Percentiles rank a stretch among this genome's conserved stretches.
Conservation (phyloP, 2,113 vertebrate genomes). For the Corythaeola cristata region DNA sequence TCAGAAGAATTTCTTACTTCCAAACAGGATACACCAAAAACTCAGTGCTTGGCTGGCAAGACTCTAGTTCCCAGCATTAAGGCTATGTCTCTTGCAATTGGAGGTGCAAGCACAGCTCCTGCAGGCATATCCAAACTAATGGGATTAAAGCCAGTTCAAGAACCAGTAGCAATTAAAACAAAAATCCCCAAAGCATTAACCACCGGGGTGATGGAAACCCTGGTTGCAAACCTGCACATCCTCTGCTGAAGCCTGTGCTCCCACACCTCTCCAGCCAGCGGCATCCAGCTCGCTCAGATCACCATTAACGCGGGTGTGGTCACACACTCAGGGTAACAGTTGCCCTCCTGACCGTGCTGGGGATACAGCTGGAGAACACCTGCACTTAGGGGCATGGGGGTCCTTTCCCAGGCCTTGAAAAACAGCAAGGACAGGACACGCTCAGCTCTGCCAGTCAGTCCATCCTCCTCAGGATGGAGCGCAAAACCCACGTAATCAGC, state of each 20-base stretch:
- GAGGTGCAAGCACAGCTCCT: slow-evolving; percentile 30
- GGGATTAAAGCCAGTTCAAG: slow-evolving; percentile 42
- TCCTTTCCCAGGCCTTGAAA: background rate
- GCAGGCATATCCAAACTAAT: slow-evolving; percentile 43
- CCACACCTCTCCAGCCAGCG: slow-evolving; percentile 13
- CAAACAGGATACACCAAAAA: slow-evolving; percentile 20
- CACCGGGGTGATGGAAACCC: background rate
- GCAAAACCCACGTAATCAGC: background rate
- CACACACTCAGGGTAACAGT: background rate
- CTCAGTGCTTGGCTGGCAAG: background rate
- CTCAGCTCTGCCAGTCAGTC: background rate
- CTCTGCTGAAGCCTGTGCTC: slow-evolving; percentile 41
- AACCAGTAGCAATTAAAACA: slow-evolving; percentile 54
- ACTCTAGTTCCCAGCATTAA: slow-evolving; percentile 41
- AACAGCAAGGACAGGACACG: background rate
- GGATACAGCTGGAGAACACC: background rate
- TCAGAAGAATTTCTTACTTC: slow-evolving; percentile 8
- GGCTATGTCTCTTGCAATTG: background rate
- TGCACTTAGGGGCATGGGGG: background rate
- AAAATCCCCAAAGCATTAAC: slow-evolving; percentile 50
- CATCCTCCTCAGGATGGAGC: background rate
- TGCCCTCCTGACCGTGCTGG: background rate
- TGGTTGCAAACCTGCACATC: slow-evolving; percentile 44
- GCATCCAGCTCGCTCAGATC: background rate
- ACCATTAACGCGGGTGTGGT: background rate